Percentiles rank a stretch among this genome's conserved stretches.
phyloP scores from a whole-genome alignment of 2,888 invertebrate species.

The Leucophenga montana region DNA sequence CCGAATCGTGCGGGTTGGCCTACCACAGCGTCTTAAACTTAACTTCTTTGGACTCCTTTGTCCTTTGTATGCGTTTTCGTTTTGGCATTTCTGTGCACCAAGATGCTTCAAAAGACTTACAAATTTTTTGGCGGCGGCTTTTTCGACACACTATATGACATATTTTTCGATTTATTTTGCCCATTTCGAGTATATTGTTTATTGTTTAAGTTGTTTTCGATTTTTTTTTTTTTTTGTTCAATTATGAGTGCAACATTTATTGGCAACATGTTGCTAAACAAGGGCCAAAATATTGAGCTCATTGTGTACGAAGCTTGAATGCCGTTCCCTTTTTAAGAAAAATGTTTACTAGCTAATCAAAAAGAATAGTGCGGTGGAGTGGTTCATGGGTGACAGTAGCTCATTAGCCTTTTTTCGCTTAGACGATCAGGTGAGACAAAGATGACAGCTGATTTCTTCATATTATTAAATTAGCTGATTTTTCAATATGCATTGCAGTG shows the following conservation, averaged over 20 bases:
- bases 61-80: background rate
- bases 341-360: too few species aligned
- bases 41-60: background rate
- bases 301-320: too few species aligned
- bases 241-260: background rate
- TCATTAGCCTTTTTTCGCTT: too few species aligned
- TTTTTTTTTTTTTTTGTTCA: conserved; percentile 31
- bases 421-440: too few species aligned
- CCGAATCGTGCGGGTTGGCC: conserved; percentile 47
- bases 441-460: too few species aligned
- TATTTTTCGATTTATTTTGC: conserved; percentile 50
- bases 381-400: too few species aligned
- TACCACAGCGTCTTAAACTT: background rate
- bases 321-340: too few species aligned
- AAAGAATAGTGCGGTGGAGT: too few species aligned
- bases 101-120: conserved; percentile 43
- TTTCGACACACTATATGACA: conserved; percentile 71
- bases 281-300: background rate
- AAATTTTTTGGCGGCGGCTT: conserved; percentile 72
- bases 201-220: conserved; percentile 41
- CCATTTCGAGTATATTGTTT: conserved; percentile 5
- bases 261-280: background rate
- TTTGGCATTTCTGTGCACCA: conserved; percentile 24
- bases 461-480: too few species aligned
- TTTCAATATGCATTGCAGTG: too few species aligned